phyloP scores from a whole-genome alignment of 1,140 invertebrate species.

The Neuroterus valhalla region DNA sequence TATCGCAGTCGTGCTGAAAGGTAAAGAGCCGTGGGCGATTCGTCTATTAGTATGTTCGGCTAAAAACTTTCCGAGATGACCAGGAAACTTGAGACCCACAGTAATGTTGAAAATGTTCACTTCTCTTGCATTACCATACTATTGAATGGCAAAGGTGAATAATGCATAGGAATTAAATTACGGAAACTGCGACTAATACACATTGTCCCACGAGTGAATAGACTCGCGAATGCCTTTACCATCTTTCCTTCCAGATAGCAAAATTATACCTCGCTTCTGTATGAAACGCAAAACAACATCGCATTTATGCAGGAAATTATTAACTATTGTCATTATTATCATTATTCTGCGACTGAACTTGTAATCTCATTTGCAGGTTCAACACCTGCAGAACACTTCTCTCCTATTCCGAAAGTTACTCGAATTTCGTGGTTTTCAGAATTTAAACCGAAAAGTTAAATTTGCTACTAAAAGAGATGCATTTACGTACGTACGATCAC shows the following conservation, averaged over 20 bases:
- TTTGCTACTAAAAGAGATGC: conserved; percentile 10
- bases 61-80: conserved; percentile 20
- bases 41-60: conserved; percentile 16
- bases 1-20: conserved; percentile 8
- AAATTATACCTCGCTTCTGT: background rate
- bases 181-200: conserved; percentile 12
- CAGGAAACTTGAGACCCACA: background rate
- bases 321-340: conserved; percentile 25
- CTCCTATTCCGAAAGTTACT: conserved; percentile 2
- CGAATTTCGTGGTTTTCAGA: background rate
- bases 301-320: conserved; percentile 10
- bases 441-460: too few relatives aligned
- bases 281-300: conserved; percentile 16
- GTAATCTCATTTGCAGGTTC: conserved; percentile 31
- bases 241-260: conserved; percentile 22
- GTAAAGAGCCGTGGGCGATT: conserved; percentile 3
- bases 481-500: too few relatives aligned
- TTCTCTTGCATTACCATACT: conserved; percentile 15
- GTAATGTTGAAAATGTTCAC: conserved; percentile 6
- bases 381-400: background rate
- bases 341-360: conserved; percentile 24
- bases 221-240: conserved; percentile 33
- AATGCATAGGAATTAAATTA: conserved; percentile 22
- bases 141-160: conserved; percentile 20
- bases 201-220: conserved; percentile 33